A percentile compares a stretch with the other conserved stretches of the same genome.
phyloP scores from a whole-genome alignment of 2,797 vertebrate species.

The Poeciliopsis gracilis region DNA sequence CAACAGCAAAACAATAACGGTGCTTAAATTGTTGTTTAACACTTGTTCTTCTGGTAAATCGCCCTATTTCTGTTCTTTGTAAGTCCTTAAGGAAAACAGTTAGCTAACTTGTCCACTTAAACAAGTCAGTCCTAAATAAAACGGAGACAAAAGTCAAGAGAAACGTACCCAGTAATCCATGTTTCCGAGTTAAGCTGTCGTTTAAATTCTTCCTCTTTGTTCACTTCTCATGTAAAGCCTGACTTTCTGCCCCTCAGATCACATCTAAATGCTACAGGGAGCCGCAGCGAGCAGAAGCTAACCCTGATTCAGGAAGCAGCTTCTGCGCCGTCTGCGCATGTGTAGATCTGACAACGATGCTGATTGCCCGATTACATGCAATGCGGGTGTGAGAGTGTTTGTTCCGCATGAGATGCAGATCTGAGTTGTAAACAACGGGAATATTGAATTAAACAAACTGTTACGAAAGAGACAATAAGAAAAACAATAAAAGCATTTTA shows the following conservation, averaged over 20 bases:
- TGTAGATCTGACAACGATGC: constrained; percentile 39
- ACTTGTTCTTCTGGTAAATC: not conserved
- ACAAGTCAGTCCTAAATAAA: constrained; percentile 43
- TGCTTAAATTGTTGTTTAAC: not conserved
- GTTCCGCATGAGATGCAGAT: constrained; percentile 28
- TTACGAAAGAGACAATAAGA: not conserved
- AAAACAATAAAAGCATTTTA: not conserved
- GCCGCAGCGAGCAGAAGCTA: constrained; percentile 48
- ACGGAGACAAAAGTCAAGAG: constrained; percentile 21
- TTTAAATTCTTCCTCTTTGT: constrained; percentile 33
- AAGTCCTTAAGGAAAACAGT: constrained; percentile 1
- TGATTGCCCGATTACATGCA: fast-evolving
- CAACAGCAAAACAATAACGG: not conserved
- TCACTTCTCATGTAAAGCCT: constrained; percentile 33
- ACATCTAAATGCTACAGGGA: constrained; percentile 71
- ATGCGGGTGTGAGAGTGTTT: fast-evolving
- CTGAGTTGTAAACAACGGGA: not conserved
- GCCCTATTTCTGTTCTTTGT: not conserved
- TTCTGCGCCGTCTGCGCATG: constrained; percentile 17
- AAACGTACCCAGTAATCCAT: constrained; percentile 83
- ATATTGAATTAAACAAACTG: not conserved
- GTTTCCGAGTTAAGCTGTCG: constrained; percentile 40
- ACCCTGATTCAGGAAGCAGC: constrained; percentile 73
- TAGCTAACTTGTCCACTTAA: constrained; percentile 30
- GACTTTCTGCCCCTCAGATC: constrained; percentile 35